Percentiles rank a stretch among this genome's conserved stretches.
phyloP scores from a whole-genome alignment of 1,140 invertebrate genomes.

The Ips typographus region DNA sequence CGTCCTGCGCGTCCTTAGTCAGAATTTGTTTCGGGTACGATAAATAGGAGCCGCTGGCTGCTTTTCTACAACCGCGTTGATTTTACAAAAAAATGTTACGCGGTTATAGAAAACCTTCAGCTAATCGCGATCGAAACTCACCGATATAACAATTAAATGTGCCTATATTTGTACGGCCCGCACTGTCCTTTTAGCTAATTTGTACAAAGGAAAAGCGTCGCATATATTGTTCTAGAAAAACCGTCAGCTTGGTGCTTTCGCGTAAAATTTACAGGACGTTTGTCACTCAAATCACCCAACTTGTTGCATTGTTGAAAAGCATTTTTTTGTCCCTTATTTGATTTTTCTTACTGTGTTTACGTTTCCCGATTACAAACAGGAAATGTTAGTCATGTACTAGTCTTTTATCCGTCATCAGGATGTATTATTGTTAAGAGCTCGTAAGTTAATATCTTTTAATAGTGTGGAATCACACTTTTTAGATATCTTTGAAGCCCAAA shows the following conservation, averaged over 20 bases:
- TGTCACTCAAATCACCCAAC: background rate
- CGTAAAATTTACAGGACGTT: background rate
- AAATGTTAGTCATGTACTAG: slow-evolving; percentile 35
- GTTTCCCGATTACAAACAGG: slow-evolving; percentile 14
- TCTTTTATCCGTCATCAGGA: slow-evolving; percentile 29
- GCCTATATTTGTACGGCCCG: slow-evolving; percentile 22
- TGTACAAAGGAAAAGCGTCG: slow-evolving; percentile 3
- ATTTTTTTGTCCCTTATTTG: background rate
- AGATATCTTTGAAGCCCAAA: too few species aligned
- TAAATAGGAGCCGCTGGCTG: background rate
- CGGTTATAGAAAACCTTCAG: too few species aligned
- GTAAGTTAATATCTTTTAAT: too few species aligned
- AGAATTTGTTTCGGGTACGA: slow-evolving; percentile 30
- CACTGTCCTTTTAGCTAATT: slow-evolving; percentile 25
- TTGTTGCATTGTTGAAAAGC: slow-evolving; percentile 21
- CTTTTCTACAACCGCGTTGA: too few species aligned
- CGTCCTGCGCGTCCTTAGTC: slow-evolving; percentile 34
- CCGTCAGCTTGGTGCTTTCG: slow-evolving; percentile 24
- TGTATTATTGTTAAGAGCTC: slow-evolving; percentile 5
- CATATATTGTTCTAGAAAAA: background rate
- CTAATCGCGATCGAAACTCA: too few species aligned
- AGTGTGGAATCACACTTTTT: too few species aligned
- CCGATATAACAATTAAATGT: slow-evolving; percentile 16
- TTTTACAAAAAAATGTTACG: too few species aligned
- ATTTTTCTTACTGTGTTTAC: slow-evolving; percentile 22